Percentiles rank a stretch among this genome's conserved stretches.
phyloP scores from a whole-genome alignment of 2,113 vertebrate genomes.

The Cromileptes altivelis region DNA sequence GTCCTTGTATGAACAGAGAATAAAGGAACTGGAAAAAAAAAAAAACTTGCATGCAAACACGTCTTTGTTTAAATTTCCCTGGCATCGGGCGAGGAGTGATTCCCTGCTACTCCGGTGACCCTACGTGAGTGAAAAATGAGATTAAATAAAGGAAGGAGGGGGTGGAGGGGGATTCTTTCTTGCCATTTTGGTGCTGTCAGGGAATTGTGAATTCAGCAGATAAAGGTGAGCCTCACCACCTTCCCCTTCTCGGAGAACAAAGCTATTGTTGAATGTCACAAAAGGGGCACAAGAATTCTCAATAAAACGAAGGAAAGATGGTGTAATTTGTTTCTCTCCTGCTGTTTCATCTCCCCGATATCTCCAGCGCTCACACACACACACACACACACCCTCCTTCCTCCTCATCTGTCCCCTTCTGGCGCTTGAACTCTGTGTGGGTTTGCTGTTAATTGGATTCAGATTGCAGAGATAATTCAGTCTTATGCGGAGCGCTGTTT shows the following conservation, averaged over 20 bases:
- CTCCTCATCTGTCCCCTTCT: slow-evolving; percentile 33
- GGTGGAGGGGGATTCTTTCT: slow-evolving; percentile 16
- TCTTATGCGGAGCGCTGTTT: slow-evolving; percentile 7
- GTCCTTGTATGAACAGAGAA: slow-evolving; percentile 55
- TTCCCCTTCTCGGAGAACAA: slow-evolving; percentile 56
- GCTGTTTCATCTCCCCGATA: slow-evolving; percentile 59
- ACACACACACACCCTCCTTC: not conserved
- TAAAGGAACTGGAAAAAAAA: slow-evolving; percentile 2
- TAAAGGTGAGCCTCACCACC: slow-evolving; percentile 52
- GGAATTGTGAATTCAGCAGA: slow-evolving; percentile 64
- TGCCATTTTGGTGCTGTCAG: slow-evolving; percentile 29
- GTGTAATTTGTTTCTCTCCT: slow-evolving; percentile 55
- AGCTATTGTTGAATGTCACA: slow-evolving; percentile 70
- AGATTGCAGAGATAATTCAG: slow-evolving; percentile 70
- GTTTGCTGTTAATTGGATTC: slow-evolving; percentile 78
- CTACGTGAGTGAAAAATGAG: slow-evolving; percentile 47
- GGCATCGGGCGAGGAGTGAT: slow-evolving; percentile 26
- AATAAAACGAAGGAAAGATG: slow-evolving; percentile 40
- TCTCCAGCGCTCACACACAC: slow-evolving; percentile 11
- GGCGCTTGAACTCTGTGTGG: slow-evolving; percentile 60
- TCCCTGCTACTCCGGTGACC: slow-evolving; percentile 54
- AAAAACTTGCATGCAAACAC: slow-evolving; percentile 32
- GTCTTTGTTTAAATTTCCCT: slow-evolving; percentile 60
- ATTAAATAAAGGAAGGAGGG: slow-evolving; percentile 45
- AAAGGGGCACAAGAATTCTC: slow-evolving; percentile 55